A percentile compares a stretch with the other conserved stretches of the same genome.
Evolutionary conservation across 2,888 invertebrate genomes (phyloP).

Genomic region (Meiosimyza platycephala): DNA sequence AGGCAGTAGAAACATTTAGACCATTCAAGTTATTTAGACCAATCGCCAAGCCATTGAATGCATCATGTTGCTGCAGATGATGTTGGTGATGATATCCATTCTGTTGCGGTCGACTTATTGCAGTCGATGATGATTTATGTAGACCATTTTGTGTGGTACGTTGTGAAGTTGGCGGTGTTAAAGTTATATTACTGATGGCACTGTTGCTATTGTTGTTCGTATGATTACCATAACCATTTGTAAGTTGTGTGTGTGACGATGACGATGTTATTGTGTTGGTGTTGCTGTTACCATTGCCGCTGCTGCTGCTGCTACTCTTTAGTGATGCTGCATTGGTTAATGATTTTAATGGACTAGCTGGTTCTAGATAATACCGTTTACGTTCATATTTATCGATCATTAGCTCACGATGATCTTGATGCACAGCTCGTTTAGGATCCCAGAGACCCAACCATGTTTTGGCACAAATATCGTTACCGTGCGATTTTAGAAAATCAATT

Average conservation of each 20-base stretch:
- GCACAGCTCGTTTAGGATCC: constrained; percentile 85
- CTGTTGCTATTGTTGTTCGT: constrained; percentile 39
- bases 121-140: constrained; percentile 57
- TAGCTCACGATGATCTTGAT: constrained; percentile 90
- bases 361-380: constrained; percentile 74
- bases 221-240: constrained; percentile 25
- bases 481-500: constrained; percentile 87
- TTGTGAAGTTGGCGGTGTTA: constrained; percentile 65
- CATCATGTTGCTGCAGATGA: constrained; percentile 42
- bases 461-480: constrained; percentile 94
- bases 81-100: constrained; percentile 51
- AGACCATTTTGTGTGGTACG: constrained; percentile 62
- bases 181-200: constrained; percentile 54
- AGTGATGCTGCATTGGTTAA: constrained; percentile 62
- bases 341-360: constrained; percentile 67
- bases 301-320: constrained; percentile 47
- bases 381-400: constrained; percentile 96
- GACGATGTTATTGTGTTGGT: constrained; percentile 23
- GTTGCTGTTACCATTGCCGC: constrained; percentile 37
- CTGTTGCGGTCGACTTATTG: constrained; percentile 63
- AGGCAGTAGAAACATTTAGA: constrained; percentile 51
- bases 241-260: constrained; percentile 11
- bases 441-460: constrained; percentile 93
- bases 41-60: constrained; percentile 22
- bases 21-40: constrained; percentile 56